These are phyloP conservation scores for Neosalanx taihuensis DNA, from an alignment of 2,797 vertebrate genomes.

Conservation along the genomic window DNA sequence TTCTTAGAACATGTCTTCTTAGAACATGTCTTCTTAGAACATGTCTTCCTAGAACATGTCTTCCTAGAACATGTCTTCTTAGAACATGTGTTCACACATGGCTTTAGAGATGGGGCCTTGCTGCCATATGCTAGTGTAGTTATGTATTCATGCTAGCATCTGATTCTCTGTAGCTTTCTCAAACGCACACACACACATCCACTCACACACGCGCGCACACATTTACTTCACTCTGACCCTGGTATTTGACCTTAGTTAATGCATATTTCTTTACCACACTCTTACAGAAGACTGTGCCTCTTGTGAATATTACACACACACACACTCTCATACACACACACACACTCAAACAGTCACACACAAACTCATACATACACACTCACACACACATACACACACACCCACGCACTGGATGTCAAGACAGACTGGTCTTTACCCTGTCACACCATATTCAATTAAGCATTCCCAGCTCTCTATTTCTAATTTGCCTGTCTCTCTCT, in stretches of 20 bases:
- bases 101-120: too few species aligned
- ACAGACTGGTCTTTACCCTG: neutral
- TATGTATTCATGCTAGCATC: neutral
- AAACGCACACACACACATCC: neutral
- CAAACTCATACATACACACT: too few species aligned
- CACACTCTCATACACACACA: neutral
- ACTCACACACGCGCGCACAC: neutral
- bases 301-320: neutral
- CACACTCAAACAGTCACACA: too few species aligned
- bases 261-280: neutral
- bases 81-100: too few species aligned
- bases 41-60: too few species aligned
- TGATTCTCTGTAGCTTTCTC: neutral
- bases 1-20: too few species aligned
- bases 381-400: neutral
- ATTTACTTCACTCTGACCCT: neutral
- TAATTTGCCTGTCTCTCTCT: neutral
- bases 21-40: too few species aligned
- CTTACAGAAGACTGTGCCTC: neutral
- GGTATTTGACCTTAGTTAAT: constrained; percentile 1
- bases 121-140: neutral
- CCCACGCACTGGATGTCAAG: neutral
- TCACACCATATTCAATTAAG: neutral
- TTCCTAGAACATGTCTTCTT: too few species aligned
- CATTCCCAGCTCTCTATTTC: neutral